Base-by-base conservation (phyloP, 1,140 invertebrate genomes). In the Brachystomella parvula region DNA sequence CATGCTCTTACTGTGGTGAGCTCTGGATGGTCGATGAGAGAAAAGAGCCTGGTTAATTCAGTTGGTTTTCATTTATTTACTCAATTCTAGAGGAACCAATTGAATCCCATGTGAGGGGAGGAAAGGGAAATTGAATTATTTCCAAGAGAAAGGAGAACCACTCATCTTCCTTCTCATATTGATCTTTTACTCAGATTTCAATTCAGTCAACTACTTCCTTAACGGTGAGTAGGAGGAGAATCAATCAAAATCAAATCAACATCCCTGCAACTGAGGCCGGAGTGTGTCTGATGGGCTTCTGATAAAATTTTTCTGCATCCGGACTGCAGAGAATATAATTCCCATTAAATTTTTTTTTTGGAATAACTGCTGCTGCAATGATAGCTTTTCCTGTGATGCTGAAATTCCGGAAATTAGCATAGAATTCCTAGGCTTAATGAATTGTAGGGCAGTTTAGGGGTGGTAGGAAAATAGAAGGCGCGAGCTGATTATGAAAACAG, bases 101-200 rank as follows among this genome's bases (percentile, higher is more conserved):
- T 53, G 49, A 53, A 53, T 53, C 49, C 49, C 49, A 53, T 53
- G 49, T 53, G n/a, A n/a, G n/a, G n/a, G n/a, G n/a, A n/a, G 49
- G 49, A 24, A 53, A 53, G 12, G 12, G 24, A 53, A 44, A 53
- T 53, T 53, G 49, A 53, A 53, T 53, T 53, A 53, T 15, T 15
- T 6, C 6, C 3, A 26, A 53, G 21, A 24, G 49, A 53, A 53
- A 26, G 24, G 12, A 24, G 49, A 19, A 24, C 12, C 6, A 15
- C 24, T 26, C 49, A 19, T 26, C 49, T 53, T 53, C 49, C n/a
- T n/a, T n/a, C 21, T 53, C 49, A 53, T 19, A 15, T 26, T 26
- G 24, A 53, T 24, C 12, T 19, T 19, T 53, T n/a, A n/a, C 12
- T 53, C 49, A 6, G 24, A 15, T 53, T 19, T 24, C 49, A 24